Percentiles rank a stretch among this genome's conserved stretches.
Evolutionary conservation across 1,140 invertebrate genomes (phyloP).

Genomic region (Drosophila lini): DNA sequence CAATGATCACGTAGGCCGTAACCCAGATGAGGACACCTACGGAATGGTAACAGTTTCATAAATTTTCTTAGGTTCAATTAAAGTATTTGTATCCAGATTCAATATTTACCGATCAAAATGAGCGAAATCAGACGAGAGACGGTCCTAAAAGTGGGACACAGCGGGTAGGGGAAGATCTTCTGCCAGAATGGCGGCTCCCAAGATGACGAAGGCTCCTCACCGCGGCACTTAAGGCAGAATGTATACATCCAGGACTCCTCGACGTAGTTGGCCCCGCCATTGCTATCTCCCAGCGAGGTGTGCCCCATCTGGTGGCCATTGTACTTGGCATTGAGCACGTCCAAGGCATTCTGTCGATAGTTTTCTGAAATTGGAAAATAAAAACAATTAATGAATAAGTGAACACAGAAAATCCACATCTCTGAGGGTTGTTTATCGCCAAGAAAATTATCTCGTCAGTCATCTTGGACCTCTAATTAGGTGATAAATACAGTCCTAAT

Average conservation of each 20-base stretch:
- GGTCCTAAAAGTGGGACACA: conserved; percentile 92
- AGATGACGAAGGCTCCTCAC: conserved; percentile 87
- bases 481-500: conserved; percentile 42
- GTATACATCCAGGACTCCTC: conserved; percentile 83
- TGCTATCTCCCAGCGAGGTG: conserved; percentile 41
- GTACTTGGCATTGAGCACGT: conserved; percentile 69
- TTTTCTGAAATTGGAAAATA: conserved; percentile 41
- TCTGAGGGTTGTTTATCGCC: conserved; percentile 1
- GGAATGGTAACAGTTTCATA: not conserved
- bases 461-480: conserved; percentile 44
- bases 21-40: conserved; percentile 90
- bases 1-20: conserved; percentile 89
- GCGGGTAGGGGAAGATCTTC: conserved; percentile 91
- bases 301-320: conserved; percentile 55
- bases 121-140: conserved; percentile 89
- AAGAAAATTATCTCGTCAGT: conserved; percentile 36
- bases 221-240: conserved; percentile 81
- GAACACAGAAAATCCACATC: not conserved
- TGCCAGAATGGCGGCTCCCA: conserved; percentile 92
- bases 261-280: conserved; percentile 59
- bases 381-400: conserved; percentile 7
- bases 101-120: conserved; percentile 87
- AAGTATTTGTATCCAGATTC: no score
- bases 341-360: conserved; percentile 66
- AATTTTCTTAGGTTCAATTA: not conserved